Base-by-base conservation (phyloP, 2,888 invertebrate species). In the Drosophila borborema region DNA sequence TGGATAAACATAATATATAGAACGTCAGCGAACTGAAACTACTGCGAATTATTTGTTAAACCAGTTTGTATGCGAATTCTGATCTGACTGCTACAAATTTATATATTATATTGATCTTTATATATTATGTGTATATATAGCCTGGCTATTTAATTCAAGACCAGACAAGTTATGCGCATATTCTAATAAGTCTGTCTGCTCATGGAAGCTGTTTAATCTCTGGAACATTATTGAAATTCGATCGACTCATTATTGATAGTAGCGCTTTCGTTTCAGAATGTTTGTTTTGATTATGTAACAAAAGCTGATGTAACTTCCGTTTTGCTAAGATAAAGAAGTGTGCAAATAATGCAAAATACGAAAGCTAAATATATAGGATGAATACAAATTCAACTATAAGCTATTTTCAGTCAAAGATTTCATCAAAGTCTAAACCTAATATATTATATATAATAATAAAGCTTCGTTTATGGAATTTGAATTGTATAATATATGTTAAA, bases 101-200 rank as follows among this genome's bases (percentile, higher is more conserved):
- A 41, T 12, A 41, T 51, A 12, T 49, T 34, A 31, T 38, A 45
- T 20, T 7, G 54, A 8, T 45, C 18, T 28, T 10, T 41, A 23
- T 53, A 28, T 28, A 28, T 18, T 64, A 28, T 51, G 18, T 31
- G 51, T 41, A 18, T 14, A 59, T 65, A 34, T 20, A 14, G 16
- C 46, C 23, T 61, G 62, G 51, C 18, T 31, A 62, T 62, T 61
- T 51, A 23, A 48, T 41, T 41, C 28, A 65, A 66, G 66, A 46
- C n/a, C 20, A 48, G 41, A 64, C 40, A 60, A 75, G 62, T 69
- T 74, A 75, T 75, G 75, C 70, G 74, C 75, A 75, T 74, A 74
- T 69, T 69, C 62, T 54, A 31, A 45, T 43, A 55, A 41, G 7
- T 53, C 12, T 41, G 59, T 63, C 67, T 74, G 55, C 71, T 71